phyloP scores from a whole-genome alignment of 2,113 vertebrate genomes.

The Myrmecophaga tridactyla region DNA sequence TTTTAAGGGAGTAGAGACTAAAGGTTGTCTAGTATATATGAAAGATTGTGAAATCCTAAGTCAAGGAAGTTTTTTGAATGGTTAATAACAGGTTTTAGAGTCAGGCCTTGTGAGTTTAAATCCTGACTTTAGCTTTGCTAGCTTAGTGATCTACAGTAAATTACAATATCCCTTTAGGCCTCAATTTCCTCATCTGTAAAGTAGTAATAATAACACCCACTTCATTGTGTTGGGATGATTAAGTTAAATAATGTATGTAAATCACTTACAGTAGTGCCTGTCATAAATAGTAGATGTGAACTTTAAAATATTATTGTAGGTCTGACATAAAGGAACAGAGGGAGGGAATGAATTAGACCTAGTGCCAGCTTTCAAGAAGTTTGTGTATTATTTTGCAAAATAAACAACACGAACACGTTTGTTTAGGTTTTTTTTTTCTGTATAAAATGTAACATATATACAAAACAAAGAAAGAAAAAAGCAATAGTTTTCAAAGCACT shows the following conservation, averaged over 20 bases:
- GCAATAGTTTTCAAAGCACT: too few species aligned
- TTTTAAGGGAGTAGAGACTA: not conserved
- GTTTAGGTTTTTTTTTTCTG: too few species aligned
- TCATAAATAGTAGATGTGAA: not conserved
- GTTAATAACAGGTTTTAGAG: not conserved
- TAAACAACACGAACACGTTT: not conserved
- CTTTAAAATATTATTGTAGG: not conserved
- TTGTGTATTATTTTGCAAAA: slow-evolving; percentile 18
- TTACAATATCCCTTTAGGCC: not conserved
- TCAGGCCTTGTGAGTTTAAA: not conserved
- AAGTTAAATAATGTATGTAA: slow-evolving; percentile 4
- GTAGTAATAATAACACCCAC: not conserved
- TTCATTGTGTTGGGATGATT: slow-evolving; percentile 1
- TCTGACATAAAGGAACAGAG: not conserved
- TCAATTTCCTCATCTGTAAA: not conserved
- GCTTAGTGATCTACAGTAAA: not conserved
- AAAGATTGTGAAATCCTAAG: not conserved
- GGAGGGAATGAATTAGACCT: not conserved
- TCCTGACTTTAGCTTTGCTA: not conserved
- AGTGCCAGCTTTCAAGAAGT: not conserved
- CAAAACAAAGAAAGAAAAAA: too few species aligned
- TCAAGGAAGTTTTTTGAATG: not conserved
- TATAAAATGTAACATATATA: too few species aligned
- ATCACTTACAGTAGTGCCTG: not conserved
- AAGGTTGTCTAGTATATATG: slow-evolving; percentile 41